Base-by-base conservation (phyloP, 1,140 invertebrate species). In the Lethrus apterus region DNA sequence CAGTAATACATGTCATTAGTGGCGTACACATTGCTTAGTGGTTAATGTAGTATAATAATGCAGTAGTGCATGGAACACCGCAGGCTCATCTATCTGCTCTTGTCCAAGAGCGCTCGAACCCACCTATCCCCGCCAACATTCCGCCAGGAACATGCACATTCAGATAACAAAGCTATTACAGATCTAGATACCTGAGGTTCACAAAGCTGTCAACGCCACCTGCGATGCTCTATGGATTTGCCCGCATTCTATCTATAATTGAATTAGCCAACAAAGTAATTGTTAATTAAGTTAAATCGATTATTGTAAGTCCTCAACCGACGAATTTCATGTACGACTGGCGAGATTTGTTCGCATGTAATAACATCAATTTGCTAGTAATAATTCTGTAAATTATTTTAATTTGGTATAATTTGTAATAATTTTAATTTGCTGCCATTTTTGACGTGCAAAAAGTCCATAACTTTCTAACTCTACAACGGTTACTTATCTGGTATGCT, bases 181-280 rank as follows among this genome's bases (percentile, higher is more conserved):
- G 47, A 44, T 47, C 47, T 47, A 47, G 47, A 51, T 55, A 55
- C 48, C 54, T 55, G 52, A 52, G 47, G 41, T 42, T 46, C 46
- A 48, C 46, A 40, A 47, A 47, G 47, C 55, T 52, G 52, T 55
- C 55, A 57, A 26, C 45, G 34, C 36, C 55, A 57, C 50, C 46
- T 46, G 45, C 32, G 42, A 46, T 50, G 15, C 44, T 49, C 50
- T 36, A 56, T 50, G 35, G 50, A 56, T 56, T 50, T 47, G 43
- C 52, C 52, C 48, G 52, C 47, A 55, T 57, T 52, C 50, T 51
- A 51, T 48, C 44, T 48, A 48, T 49, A 54, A 57, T 55, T 49
- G 46, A 57, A 57, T 57, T 55, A 57, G 51, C 50, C 50, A 50
- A 50, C 51, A 54, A 52, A 50, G 50, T 55, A 55, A 52, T 52